phyloP scores from a whole-genome alignment of 2,797 vertebrate species.

The Rhodeus uyekii region DNA sequence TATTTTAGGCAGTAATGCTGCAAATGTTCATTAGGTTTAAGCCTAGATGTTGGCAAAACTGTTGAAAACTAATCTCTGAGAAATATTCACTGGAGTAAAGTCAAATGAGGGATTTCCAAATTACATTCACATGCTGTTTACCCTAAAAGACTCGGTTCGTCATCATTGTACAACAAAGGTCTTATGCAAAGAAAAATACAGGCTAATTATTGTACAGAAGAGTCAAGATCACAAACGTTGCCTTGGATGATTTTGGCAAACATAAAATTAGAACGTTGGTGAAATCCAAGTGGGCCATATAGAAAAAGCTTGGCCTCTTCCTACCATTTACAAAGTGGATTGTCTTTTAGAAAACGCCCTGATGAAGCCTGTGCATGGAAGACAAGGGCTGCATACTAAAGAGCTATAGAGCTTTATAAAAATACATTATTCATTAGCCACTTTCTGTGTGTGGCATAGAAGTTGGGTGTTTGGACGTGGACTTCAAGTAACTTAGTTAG shows the following conservation, averaged over 20 bases:
- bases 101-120: not conserved
- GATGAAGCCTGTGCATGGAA: slow-evolving; percentile 7
- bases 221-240: not conserved
- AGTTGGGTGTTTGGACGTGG: not conserved
- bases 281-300: slow-evolving; percentile 6
- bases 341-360: not conserved
- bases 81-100: not conserved
- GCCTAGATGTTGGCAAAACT: not conserved
- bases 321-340: slow-evolving; percentile 10
- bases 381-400: slow-evolving; percentile 34
- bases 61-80: not conserved
- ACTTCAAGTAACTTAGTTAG: not conserved
- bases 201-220: not conserved
- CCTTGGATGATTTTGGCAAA: not conserved
- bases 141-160: not conserved
- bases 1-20: not conserved
- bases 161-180: not conserved
- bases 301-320: not conserved
- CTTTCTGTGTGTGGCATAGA: not conserved
- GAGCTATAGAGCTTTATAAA: slow-evolving; percentile 18
- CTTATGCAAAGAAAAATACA: not conserved
- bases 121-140: not conserved
- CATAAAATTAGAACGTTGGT: not conserved
- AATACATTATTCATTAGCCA: slow-evolving; percentile 5
- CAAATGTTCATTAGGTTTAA: not conserved